Percentiles rank a stretch among this genome's conserved stretches.
Evolutionary conservation across 1,140 invertebrate genomes (phyloP).

Genomic region (Lasioglossum baleicum): DNA sequence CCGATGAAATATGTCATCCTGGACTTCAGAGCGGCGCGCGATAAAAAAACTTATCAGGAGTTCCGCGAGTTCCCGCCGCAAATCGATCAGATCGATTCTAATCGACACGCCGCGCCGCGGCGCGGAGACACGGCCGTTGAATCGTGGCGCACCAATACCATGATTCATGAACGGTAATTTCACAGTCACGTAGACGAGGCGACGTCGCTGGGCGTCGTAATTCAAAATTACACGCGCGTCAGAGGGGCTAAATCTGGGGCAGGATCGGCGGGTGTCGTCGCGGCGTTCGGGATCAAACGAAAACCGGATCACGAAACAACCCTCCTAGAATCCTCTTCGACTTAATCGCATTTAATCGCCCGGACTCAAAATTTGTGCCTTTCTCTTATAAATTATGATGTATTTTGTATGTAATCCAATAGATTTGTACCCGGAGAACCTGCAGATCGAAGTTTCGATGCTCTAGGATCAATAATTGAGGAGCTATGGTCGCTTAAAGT

Average conservation of each 20-base stretch:
- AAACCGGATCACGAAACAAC: constrained; percentile 29
- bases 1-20: not conserved
- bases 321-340: constrained; percentile 16
- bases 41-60: constrained; percentile 20
- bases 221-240: constrained; percentile 57
- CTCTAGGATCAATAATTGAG: no score
- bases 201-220: constrained; percentile 43
- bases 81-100: constrained; percentile 51
- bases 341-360: constrained; percentile 55
- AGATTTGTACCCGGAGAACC: no score
- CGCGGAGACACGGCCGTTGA: constrained; percentile 39
- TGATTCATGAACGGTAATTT: constrained; percentile 60
- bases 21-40: not conserved
- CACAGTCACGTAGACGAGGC: constrained; percentile 54
- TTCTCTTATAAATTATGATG: no score
- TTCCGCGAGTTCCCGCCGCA: constrained; percentile 19
- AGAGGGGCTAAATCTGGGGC: constrained; percentile 29
- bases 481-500: no score
- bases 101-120: constrained; percentile 28
- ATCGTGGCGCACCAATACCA: constrained; percentile 34
- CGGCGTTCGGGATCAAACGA: constrained; percentile 40
- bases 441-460: no score
- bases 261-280: not conserved
- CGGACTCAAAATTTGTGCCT: no score
- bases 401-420: no score